A percentile compares a stretch with the other conserved stretches of the same genome.
These are phyloP conservation scores for Micrastur ruficollis DNA, from an alignment of 2,797 vertebrate genomes.

Conservation along the genomic window DNA sequence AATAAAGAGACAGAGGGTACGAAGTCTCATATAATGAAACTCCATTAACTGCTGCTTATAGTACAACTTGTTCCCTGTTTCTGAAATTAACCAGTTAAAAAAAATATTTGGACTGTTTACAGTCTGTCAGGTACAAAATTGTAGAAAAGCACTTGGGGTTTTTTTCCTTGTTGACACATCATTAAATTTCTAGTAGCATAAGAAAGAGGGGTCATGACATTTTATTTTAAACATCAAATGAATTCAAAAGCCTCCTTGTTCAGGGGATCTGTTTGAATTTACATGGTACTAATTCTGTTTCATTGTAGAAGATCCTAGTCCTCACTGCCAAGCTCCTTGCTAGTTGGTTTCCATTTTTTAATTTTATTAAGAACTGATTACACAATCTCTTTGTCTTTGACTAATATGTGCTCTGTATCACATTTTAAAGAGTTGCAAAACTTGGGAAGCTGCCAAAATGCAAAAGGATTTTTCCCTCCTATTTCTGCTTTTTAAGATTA, in stretches of 20 bases:
- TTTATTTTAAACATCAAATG: not conserved
- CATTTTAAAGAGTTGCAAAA: conserved; percentile 6
- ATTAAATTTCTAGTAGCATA: not conserved
- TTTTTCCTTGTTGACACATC: not conserved
- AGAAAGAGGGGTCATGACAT: not conserved
- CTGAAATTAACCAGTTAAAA: not conserved
- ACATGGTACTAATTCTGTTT: not conserved
- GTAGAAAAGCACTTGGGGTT: not conserved
- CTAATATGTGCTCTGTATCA: no score
- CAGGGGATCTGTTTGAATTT: not conserved
- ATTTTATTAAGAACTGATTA: not conserved
- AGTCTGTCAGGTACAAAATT: not conserved
- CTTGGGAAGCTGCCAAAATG: not conserved
- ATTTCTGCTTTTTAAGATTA: not conserved
- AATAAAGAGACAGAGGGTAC: not conserved
- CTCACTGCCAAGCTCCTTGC: not conserved
- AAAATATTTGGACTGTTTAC: not conserved
- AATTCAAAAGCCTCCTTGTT: not conserved
- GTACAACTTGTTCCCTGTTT: not conserved
- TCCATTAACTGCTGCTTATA: not conserved
- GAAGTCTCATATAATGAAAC: not conserved
- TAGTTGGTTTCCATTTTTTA: not conserved
- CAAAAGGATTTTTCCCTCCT: not conserved
- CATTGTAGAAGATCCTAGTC: not conserved
- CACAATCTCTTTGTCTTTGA: not conserved